Base-by-base conservation (phyloP, 37 sponge, comb jelly and placozoan genomes). In the Ephydatia muelleri region DNA sequence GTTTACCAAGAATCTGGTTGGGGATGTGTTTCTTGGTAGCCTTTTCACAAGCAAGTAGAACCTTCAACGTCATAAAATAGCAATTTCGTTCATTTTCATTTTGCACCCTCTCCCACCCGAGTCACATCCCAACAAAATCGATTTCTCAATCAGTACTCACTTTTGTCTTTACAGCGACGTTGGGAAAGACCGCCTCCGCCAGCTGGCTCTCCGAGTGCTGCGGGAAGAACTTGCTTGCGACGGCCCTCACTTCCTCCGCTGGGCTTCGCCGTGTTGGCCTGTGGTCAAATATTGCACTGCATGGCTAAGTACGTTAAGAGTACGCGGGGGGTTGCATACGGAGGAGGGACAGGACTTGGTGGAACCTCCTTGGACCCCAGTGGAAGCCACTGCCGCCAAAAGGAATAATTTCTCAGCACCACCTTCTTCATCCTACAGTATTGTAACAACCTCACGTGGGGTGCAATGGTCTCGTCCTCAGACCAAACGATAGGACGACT, bases 31-130 rank as follows among this genome's bases (percentile, higher is more conserved):
- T 72, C 9, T 27, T 68, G 77, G 81, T 84, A 12, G 49, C 38
- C 35, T n/a, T 70, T 69, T 92, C 92, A 84, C 84, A 87, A 16
- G 47, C n/a, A 34, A 76, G 57, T 68, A 90, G 68, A 14, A 90
- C 68, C 90, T 90, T 65, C 28, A 73, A 11, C 21, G 21, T 19
- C 8, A 6, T 75, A 75, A 23, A 75, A 33, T 75, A 37, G n/a
- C n/a, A n/a, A n/a, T n/a, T n/a, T n/a, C n/a, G 67, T 16, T 16
- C 21, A 65, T 21, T 16, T 65, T 23, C 67, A 23, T 21, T 21
- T 65, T 21, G 21, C 67, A 65, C 37, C n/a, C n/a, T n/a, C n/a
- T n/a, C n/a, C n/a, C n/a, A n/a, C n/a, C n/a, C n/a, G n/a, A n/a
- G n/a, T n/a, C n/a, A 57, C 6, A 57, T 57, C 16, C 8, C 8